A percentile compares a stretch with the other conserved stretches of the same genome.
phyloP scores from a whole-genome alignment of 1,140 invertebrate genomes.

The Zaprionus ornatus region DNA sequence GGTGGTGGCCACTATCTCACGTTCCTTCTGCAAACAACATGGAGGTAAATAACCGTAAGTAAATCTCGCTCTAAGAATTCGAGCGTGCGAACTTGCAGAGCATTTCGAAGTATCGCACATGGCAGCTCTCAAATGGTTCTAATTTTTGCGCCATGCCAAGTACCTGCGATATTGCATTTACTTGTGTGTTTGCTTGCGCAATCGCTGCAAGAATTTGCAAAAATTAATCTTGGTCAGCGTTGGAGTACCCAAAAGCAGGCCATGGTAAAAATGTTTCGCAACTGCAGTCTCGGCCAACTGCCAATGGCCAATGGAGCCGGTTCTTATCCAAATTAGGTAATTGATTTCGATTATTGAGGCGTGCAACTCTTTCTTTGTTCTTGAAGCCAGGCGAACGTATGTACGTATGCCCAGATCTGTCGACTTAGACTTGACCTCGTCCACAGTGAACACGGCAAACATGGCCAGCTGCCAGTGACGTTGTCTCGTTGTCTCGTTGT shows the following conservation, averaged over 20 bases:
- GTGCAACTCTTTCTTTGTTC: slow-evolving; percentile 66
- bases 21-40: slow-evolving; percentile 82
- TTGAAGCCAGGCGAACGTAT: slow-evolving; percentile 33
- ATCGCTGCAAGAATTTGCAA: slow-evolving; percentile 52
- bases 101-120: background rate
- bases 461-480: slow-evolving; percentile 38
- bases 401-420: background rate
- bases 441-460: slow-evolving; percentile 2
- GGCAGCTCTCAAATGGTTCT: slow-evolving; percentile 13
- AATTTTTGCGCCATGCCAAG: slow-evolving; percentile 35
- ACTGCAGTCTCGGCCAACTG: slow-evolving; percentile 32
- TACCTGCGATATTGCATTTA: slow-evolving; percentile 29
- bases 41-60: background rate
- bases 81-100: slow-evolving; percentile 31
- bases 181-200: slow-evolving; percentile 29
- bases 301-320: slow-evolving; percentile 46
- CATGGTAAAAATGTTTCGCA: slow-evolving; percentile 59
- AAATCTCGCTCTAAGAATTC: background rate
- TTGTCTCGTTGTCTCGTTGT: background rate
- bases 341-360: slow-evolving; percentile 3
- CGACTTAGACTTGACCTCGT: slow-evolving; percentile 56
- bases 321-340: slow-evolving; percentile 32
- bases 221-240: slow-evolving; percentile 58
- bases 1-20: slow-evolving; percentile 82
- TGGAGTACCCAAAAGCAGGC: slow-evolving; percentile 42